Conservation (phyloP, 2,797 vertebrate genomes). For the Anniella stebbinsi region DNA sequence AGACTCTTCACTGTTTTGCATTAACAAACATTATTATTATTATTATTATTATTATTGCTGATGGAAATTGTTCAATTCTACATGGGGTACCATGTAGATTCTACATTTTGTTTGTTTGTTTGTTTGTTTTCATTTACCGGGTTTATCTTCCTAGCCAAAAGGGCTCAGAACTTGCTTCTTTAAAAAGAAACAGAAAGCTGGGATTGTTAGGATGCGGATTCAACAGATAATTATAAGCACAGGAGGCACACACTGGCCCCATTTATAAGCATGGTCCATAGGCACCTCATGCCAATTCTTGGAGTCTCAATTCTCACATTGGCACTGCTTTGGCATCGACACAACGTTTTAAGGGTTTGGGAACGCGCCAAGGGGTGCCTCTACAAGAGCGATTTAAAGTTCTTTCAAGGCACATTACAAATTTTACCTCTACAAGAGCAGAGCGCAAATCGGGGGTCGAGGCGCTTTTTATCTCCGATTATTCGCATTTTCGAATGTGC, state of each 20-base stretch:
- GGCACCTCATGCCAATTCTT: not conserved
- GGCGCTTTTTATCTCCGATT: too few relatives aligned
- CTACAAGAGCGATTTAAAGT: too few relatives aligned
- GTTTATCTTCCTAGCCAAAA: not conserved
- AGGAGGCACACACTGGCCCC: not conserved
- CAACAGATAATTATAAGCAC: not conserved
- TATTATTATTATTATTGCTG: conserved; percentile 29
- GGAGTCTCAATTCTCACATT: not conserved
- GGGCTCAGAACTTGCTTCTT: not conserved
- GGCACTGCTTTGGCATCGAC: not conserved
- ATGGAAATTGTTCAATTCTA: conserved; percentile 18
- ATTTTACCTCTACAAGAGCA: too few relatives aligned
- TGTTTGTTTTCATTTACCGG: not conserved
- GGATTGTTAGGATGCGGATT: not conserved
- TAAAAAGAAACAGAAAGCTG: not conserved
- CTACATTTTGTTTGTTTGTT: too few relatives aligned
- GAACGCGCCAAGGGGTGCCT: conserved; percentile 3
- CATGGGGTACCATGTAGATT: conserved; percentile 8
- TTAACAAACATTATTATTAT: conserved; percentile 25
- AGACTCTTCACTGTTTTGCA: conserved; percentile 10
- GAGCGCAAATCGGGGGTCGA: too few relatives aligned
- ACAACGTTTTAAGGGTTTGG: conserved; percentile 3
- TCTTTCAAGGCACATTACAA: too few relatives aligned
- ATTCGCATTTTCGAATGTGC: too few relatives aligned
- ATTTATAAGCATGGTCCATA: not conserved